Evolutionary conservation across 2,797 vertebrate genomes (phyloP), one percentile per base, ranked within the genome.

Genomic region (Leptodactylus fallax): DNA sequence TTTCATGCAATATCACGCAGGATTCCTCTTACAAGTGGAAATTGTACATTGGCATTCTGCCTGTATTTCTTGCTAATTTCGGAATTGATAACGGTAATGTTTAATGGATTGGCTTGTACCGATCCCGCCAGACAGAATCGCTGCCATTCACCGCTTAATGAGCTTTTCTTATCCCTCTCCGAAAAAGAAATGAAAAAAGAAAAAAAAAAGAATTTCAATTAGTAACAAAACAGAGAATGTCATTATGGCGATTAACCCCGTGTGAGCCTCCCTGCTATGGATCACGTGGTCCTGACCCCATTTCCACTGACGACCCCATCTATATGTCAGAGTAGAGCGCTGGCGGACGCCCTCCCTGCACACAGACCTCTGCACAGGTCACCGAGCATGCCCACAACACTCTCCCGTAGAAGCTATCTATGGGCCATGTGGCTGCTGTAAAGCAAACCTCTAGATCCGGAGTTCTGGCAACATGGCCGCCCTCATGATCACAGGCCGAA

Each of bases 21-120:
- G 74, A 87, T 77, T 87, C 56, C 12, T 56, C 67, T 81, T 85
- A 76, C 83, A 85, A 88, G 85, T 85, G 58, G 69, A 85, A 82
- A 83, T 55, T 76, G 56, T 55, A 49, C 84, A 79, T 63, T 51
- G 53, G 74, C 81, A 51, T 56, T 60, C 51, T 71, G 81, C 63
- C 19, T 53, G 49, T 51, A 27, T 88, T 53, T 84, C 13, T 56
- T 88, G 49, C 65, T 85, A 88, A 80, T 79, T 88, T 25, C 60
- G 25, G 25, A 79, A 56, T 23, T 84, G 87, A 78, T 78, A 55
- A 79, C 19, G 27, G 27, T 84, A 79, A 74, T 84, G 53, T 69
- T 49, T 19, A 80, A 63, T 79, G 55, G 69, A n/a, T 78, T 51
- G 67, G 16, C 55, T 87, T 85, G 55, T 58, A 36, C 72, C 36